A percentile compares a stretch with the other conserved stretches of the same genome.
These are phyloP conservation scores for Periophthalmodon schlosseri DNA, from an alignment of 2,113 vertebrate genomes.

Conservation along the genomic window DNA sequence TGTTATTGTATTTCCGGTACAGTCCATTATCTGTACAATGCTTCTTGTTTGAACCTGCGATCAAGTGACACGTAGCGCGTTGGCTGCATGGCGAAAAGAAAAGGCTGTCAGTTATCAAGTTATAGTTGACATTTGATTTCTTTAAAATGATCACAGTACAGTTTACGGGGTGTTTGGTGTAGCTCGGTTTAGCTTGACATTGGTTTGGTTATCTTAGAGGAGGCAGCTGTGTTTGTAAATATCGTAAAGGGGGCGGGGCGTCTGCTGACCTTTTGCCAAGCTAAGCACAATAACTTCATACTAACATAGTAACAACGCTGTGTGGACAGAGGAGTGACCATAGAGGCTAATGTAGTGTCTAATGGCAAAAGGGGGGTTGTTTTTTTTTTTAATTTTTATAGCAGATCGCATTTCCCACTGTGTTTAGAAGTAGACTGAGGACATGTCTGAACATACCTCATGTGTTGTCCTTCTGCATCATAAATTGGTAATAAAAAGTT, in stretches of 20 bases:
- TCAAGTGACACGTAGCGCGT: conserved; percentile 61
- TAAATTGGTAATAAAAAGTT: not conserved
- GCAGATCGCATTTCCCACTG: not conserved
- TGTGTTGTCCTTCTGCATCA: not conserved
- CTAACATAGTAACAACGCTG: conserved; percentile 2
- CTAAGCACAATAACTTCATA: not conserved
- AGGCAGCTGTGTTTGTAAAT: conserved; percentile 75
- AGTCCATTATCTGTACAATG: not conserved
- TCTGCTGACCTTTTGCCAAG: not conserved
- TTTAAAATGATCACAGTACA: not conserved
- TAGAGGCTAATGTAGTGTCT: not conserved
- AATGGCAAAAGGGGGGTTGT: not conserved
- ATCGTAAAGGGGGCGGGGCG: conserved; percentile 27
- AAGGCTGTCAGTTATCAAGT: not conserved
- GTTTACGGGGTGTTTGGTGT: not conserved
- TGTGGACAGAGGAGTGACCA: not conserved
- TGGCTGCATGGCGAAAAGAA: conserved; percentile 6
- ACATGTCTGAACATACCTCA: conserved; percentile 24
- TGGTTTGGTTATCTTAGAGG: conserved; percentile 15
- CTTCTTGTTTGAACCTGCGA: conserved; percentile 5
- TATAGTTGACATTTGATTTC: not conserved
- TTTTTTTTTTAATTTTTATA: not conserved
- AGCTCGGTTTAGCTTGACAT: not conserved
- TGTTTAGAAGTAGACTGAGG: not conserved
- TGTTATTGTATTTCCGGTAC: not conserved